Evolutionary conservation across 2,113 vertebrate genomes (phyloP), one percentile per base, ranked within the genome.

Genomic region (Mus spicilegus): DNA sequence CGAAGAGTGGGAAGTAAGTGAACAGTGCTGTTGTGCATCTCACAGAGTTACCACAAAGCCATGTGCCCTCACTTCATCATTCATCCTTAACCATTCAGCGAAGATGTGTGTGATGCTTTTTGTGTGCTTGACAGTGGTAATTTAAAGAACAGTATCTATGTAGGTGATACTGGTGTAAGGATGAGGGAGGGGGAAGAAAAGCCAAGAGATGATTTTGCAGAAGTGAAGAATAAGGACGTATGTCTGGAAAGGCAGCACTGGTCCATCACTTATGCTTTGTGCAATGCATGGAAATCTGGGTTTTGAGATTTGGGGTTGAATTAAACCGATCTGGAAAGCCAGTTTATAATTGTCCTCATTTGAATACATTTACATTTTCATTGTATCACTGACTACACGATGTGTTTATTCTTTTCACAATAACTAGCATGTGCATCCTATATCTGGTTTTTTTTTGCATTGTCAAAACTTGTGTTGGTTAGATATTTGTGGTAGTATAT

Each of bases 1-100:
- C 96, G 92, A 97, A 96, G 92, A 97, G 42, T 90, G 94, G 97
- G 88, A 97, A 98, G 97, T 98, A 98, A 97, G 97, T 97, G 90
- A 73, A 95, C 96, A 97, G 51, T 36, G 8, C n/a, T 65, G 51
- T 36, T 89, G 33, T 91, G 19, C 65, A 65, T 94, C 87, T 72
- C 30, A 73, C 91, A 93, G 51, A 93, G 51, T 24, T 81, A 24
- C 87, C 65, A 72, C 75, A 82, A 87, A 90, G 56, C 46, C 84
- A 54, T n/a, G 69, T 67, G 49, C 49, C 56, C 5, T 95, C 90
- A 80, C 93, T 78, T 85, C 93, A 51, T 95, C 92, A 39, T 92
- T 95, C 88, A 96, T 96, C 95, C 80, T 85, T 87, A 88, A 30
- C 78, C 91, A 93, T 86, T 94, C 85, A 90, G 33, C 8, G 63